Evolutionary conservation across 1,140 invertebrate genomes (phyloP), one percentile per base, ranked within the genome.

Genomic region (Bilobella aurantiaca): DNA sequence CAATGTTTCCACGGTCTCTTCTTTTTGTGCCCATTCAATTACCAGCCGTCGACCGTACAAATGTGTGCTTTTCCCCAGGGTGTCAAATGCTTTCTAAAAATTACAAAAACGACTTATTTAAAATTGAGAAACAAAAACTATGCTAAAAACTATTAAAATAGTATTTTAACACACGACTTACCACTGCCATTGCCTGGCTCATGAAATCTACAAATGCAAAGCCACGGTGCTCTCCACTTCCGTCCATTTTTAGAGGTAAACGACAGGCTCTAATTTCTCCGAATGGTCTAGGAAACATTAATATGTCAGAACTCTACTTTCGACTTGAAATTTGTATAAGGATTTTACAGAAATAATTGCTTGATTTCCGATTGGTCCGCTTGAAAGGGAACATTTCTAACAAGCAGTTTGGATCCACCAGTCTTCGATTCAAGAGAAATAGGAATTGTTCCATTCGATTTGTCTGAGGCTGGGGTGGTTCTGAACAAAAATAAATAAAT

Each of bases 181-280:
- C 49, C 21, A 23, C 23, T 5, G 49, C 49, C 49, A 53, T 53
- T 53, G 49, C 23, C 49, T 53, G 49, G 3, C 3, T 53, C 23
- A 87, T 78, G 79, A 86, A 99, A 75, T 99, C 96, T 16, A 98
- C 87, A 78, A 99, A 99, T 46, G 86, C 93, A 79, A 99, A 99
- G 63, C 96, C 97, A 75, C 95, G 82, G 79, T 99, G 96, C 64
- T 84, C 81, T 64, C 89, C 87, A 25, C 83, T 82, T 18, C 86
- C 88, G 18, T 81, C 78, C 72, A 93, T 78, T 81, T 98, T 99
- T 74, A 88, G 91, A 0, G 96, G 96, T 67, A 99, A 78, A 67
- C 96, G 82, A 21, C 98, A 83, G 34, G 86, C 86, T 78, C 94
- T 95, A 21, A 99, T 78, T 77, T 96, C 89, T 5, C 96, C 96